phyloP scores from a whole-genome alignment of 2,797 vertebrate genomes.

The Bovichtus diacanthus region DNA sequence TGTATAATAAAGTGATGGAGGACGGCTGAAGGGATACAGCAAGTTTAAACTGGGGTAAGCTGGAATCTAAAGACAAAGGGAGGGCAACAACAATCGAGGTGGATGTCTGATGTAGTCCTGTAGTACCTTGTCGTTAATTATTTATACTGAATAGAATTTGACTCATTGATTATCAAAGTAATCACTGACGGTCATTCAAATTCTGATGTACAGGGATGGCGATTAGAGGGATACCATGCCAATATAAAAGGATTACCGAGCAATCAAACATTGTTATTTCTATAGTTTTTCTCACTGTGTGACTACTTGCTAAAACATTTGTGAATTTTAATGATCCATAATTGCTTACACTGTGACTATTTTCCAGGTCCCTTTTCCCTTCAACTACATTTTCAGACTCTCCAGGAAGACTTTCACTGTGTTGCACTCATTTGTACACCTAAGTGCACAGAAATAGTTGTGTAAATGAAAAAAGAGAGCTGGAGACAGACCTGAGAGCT shows the following conservation, averaged over 20 bases:
- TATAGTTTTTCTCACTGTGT: too few relatives aligned
- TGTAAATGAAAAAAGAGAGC: neutral
- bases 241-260: too few relatives aligned
- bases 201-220: too few relatives aligned
- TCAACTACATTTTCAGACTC: neutral
- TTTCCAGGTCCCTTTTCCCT: too few relatives aligned
- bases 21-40: neutral
- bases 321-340: too few relatives aligned
- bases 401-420: neutral
- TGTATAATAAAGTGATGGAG: conserved; percentile 1
- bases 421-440: neutral
- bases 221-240: too few relatives aligned
- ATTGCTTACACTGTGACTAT: too few relatives aligned
- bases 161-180: neutral
- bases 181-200: neutral
- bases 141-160: neutral
- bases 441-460: neutral
- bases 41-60: conserved; percentile 13
- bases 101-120: too few relatives aligned
- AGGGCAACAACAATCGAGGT: neutral
- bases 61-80: conserved; percentile 1
- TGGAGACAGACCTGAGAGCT: too few relatives aligned
- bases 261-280: too few relatives aligned
- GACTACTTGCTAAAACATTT: too few relatives aligned
- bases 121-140: neutral